Base-by-base conservation (phyloP, 1,140 invertebrate genomes). In the Pseudobourletiella spinata region DNA sequence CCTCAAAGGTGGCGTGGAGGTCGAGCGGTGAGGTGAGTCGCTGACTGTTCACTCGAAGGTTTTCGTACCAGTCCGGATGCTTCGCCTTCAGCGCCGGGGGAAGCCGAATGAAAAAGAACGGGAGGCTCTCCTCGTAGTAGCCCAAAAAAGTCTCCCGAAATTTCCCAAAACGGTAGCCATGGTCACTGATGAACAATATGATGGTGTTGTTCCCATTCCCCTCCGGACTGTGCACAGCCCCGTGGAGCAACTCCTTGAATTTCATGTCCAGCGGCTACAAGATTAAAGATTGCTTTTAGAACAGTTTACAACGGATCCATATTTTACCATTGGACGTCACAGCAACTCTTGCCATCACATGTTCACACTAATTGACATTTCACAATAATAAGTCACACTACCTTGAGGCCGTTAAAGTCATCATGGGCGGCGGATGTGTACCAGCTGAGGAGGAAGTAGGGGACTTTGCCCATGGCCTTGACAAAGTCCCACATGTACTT, bases 111-210 rank as follows among this genome's bases (percentile, higher is more conserved):
- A 62, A 70, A 52, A 70, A 66, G 55, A 70, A 71, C 14, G 70
- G 70, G 3, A 71, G 50, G 29, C 61, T 61, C 39, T 71, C 70
- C 54, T 71, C 70, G 29, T 70, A 66, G 50, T 63, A 71, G n/a
- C 70, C 70, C 14, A 71, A n/a, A 43, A 66, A 68, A 8, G 70
- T 70, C 55, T 70, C 63, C 15, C 70, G 48, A 56, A 71, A 65
- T 14, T 51, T 25, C 39, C 57, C 58, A 29, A 59, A 69, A 1
- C 67, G 35, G 35, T 69, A 66, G 0, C 67, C 70, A 39, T 71
- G 70, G 32, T 71, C 70, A 25, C 63, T 66, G n/a, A 71, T 70
- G 58, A 71, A 70, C 26, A 70, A 30, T 24, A 71, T 63, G 15
- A 71, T 14, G 1, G 60, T 70, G 56, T 70, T 68, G 39, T 69